Evolutionary conservation across 2,113 vertebrate species (phyloP), one percentile per base, ranked within the genome.

Genomic region (Cynoglossus semilaevis): DNA sequence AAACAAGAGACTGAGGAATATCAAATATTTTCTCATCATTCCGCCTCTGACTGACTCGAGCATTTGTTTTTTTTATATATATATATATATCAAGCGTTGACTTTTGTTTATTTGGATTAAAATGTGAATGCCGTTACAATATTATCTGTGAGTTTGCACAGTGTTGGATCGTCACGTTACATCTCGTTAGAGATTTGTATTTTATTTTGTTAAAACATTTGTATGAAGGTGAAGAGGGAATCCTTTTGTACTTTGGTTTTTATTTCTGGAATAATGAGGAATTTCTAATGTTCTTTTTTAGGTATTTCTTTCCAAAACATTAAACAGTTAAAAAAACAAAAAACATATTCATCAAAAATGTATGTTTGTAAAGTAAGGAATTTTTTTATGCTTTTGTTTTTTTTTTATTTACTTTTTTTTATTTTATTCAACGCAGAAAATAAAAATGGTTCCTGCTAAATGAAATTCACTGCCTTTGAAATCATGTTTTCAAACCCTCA

Each of bases 321-420:
- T 74, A 89, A 85, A 86, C 83, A 90, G 88, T 92, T 85, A 82
- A 79, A 51, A 86, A 87, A 85, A 88, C 87, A 86, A 44, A 44
- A 4, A 44, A 44, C 9, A 44, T 35, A 8, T 91, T n/a, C 90
- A 91, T 85, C 83, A 72, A 55, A 66, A 72, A 60, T 19, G 9
- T 67, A 52, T 79, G 65, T 79, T 68, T 86, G 81, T 51, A 86
- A 68, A 72, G 35, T 54, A 13, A 78, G 64, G 54, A 36, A 14
- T 41, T 41, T 5, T 38, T 40, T 40, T 40, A 13, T 13, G 4
- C 14, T 11, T 41, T 48, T 51, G 34, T 50, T 51, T 74, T 51
- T 57, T 73, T 68, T 46, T 45, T 47, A 19, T 18, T 12, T 18
- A 46, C 45, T n/a, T 16, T 70, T 53, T 64, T 52, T 62, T 79